Percentiles rank a stretch among this genome's conserved stretches.
These are phyloP conservation scores for Heliconius erato DNA, from an alignment of 2,888 invertebrate species.

Conservation along the genomic window DNA sequence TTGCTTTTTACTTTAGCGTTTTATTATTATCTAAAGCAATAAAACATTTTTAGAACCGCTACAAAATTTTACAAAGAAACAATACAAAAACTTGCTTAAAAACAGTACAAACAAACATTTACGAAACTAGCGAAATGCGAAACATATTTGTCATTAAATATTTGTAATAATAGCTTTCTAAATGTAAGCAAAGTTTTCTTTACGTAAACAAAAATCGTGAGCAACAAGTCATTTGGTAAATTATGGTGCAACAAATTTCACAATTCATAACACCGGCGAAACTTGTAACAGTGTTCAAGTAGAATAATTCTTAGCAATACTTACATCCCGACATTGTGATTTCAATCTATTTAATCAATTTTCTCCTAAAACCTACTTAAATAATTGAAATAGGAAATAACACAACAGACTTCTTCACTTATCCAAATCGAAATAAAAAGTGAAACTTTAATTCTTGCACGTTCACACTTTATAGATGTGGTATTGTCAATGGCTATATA, in stretches of 20 bases:
- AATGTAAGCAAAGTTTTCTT: background rate
- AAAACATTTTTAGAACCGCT: background rate
- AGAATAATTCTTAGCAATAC: constrained; percentile 53
- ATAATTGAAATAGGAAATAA: constrained; percentile 1
- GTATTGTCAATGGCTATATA: background rate
- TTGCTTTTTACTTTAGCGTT: background rate
- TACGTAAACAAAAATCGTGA: constrained; percentile 1
- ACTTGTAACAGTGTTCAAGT: background rate
- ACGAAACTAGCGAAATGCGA: background rate
- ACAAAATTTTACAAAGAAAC: background rate
- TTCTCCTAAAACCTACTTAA: background rate
- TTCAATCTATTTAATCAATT: background rate
- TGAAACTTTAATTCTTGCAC: constrained; percentile 10
- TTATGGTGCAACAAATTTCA: constrained; percentile 23
- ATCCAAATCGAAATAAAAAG: constrained; percentile 19
- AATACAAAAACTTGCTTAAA: background rate
- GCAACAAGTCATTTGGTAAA: constrained; percentile 11
- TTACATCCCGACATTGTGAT: constrained; percentile 70
- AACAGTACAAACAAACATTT: background rate
- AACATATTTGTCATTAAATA: background rate
- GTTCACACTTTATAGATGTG: constrained; percentile 23
- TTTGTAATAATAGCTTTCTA: constrained; percentile 7
- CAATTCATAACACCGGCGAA: background rate
- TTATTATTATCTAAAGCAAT: background rate
- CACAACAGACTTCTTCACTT: constrained; percentile 3